These are phyloP conservation scores for Mythimna loreyi DNA, from an alignment of 2,888 invertebrate genomes.

Conservation along the genomic window DNA sequence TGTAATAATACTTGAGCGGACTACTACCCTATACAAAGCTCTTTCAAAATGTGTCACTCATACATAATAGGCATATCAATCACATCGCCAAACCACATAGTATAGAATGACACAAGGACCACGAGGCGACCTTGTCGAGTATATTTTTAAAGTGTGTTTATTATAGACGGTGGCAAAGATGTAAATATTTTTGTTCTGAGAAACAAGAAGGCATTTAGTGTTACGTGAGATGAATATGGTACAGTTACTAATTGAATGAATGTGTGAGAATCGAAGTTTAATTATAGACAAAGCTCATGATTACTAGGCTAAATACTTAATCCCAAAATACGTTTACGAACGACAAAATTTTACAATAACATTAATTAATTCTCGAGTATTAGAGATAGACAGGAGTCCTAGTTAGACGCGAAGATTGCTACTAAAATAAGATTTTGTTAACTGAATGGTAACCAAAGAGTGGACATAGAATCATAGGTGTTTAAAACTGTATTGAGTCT, in stretches of 20 bases:
- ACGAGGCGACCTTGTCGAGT: slow-evolving; percentile 66
- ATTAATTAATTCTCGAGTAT: too few relatives aligned
- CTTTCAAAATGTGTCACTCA: slow-evolving; percentile 13
- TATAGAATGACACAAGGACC: slow-evolving; percentile 68
- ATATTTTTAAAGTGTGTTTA: slow-evolving; percentile 59
- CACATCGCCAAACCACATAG: slow-evolving; percentile 58
- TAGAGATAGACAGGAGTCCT: too few relatives aligned
- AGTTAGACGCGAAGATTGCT: too few relatives aligned
- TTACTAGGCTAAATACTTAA: too few relatives aligned
- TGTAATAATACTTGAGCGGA: too few relatives aligned
- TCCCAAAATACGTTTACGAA: too few relatives aligned
- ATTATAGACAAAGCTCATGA: too few relatives aligned
- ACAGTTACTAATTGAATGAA: background rate
- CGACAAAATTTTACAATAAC: too few relatives aligned
- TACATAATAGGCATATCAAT: slow-evolving; percentile 35
- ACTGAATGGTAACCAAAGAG: too few relatives aligned
- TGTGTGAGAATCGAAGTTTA: background rate
- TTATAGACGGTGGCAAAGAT: slow-evolving; percentile 30
- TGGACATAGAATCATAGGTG: too few relatives aligned
- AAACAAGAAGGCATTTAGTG: slow-evolving; percentile 12
- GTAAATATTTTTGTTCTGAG: slow-evolving; percentile 60
- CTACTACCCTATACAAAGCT: background rate
- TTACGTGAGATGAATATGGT: background rate
- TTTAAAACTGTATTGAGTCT: too few relatives aligned
- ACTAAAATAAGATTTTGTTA: too few relatives aligned